Evolutionary conservation across 2,888 invertebrate species (phyloP), one percentile per base, ranked within the genome.

Genomic region (Craniophora ligustri): DNA sequence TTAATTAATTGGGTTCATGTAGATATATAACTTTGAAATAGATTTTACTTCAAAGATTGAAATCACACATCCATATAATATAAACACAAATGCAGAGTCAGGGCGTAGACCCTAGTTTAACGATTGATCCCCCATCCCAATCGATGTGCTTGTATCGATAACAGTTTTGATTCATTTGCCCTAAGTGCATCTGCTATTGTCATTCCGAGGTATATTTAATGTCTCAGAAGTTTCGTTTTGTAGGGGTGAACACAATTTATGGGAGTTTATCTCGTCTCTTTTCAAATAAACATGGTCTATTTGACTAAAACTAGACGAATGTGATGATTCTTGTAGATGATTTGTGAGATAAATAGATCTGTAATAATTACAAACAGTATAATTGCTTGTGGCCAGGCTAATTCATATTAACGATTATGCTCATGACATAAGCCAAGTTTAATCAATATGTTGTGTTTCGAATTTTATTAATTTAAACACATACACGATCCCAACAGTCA

Each of bases 141-240:
- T 76, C 76, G 79, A 81, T 82, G 72, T 76, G 70, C 54, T 67
- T 65, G 67, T 55, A 49, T 39, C 66, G 79, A 82, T 82, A 84
- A 82, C 70, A 47, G 34, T 51, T 72, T 73, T 75, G 72, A 76
- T 76, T 75, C 69, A 79, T 77, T 76, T 75, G 67, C 64, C 49
- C 57, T 68, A 61, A 65, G 63, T 67, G 63, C 54, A 66, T 58
- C 36, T 53, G 55, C 40, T 60, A 42, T 63, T 50, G 45, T 58
- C 32, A 32, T 57, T 60, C 35, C 41, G 54, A n/a, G 32, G n/a
- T 42, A 16, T 5, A 39, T 60, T 56, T 58, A 55, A 66, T 59
- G 40, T 55, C 31, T 44, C 11, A 56, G 16, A 53, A 39, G 34
- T 61, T 50, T 36, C 5, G 32, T 56, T 23, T 51, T 14, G 30